Conservation (phyloP, 2,113 vertebrate species). For the Atherinomorus stipes region DNA sequence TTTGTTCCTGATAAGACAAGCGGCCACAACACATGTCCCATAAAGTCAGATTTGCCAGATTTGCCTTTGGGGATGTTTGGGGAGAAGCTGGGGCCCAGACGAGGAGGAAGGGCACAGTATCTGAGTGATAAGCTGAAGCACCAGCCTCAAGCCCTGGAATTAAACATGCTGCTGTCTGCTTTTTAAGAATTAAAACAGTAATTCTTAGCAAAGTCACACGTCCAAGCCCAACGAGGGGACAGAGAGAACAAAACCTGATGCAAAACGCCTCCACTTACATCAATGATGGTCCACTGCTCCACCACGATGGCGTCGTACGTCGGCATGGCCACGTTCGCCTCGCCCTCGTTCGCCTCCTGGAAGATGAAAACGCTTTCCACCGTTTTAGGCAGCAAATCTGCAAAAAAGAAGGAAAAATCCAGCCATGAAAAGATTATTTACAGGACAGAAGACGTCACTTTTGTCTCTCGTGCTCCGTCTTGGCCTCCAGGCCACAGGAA, state of each 20-base stretch:
- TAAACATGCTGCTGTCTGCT: neutral
- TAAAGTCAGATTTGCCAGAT: slow-evolving; percentile 68
- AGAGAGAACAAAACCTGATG: slow-evolving; percentile 7
- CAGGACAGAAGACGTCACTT: slow-evolving; percentile 36
- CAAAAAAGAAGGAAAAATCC: slow-evolving; percentile 10
- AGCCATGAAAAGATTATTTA: slow-evolving; percentile 61
- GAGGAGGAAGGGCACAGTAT: slow-evolving; percentile 4
- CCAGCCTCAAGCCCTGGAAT: neutral
- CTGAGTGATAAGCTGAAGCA: neutral
- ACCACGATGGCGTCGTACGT: slow-evolving; percentile 96
- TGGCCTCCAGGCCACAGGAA: slow-evolving; percentile 50
- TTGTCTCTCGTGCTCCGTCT: slow-evolving; percentile 45
- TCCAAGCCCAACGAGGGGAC: neutral
- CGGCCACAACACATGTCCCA: slow-evolving; percentile 56
- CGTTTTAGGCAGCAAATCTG: slow-evolving; percentile 88
- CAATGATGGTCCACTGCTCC: slow-evolving; percentile 95
- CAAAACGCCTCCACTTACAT: slow-evolving; percentile 89
- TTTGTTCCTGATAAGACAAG: slow-evolving; percentile 71
- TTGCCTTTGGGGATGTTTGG: slow-evolving; percentile 44
- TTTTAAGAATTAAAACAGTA: neutral
- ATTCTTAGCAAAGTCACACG: neutral
- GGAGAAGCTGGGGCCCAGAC: neutral
- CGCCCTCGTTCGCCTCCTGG: slow-evolving; percentile 89
- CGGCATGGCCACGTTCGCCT: slow-evolving; percentile 76
- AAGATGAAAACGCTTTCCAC: slow-evolving; percentile 97